Evolutionary conservation across 2,888 invertebrate genomes (phyloP).

Genomic region (Dorcus parallelipipedus): DNA sequence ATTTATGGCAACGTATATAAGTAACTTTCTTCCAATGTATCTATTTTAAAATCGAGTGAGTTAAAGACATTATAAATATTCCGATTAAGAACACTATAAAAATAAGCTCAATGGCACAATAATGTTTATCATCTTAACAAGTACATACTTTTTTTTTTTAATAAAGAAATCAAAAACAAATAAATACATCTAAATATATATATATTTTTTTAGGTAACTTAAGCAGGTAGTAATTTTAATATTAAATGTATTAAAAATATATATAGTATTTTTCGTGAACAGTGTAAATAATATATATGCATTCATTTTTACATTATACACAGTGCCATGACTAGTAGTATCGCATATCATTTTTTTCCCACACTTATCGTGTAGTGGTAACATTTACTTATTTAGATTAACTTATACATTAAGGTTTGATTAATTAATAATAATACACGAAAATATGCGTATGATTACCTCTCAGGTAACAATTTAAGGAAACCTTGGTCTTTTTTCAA

Average conservation of each 20-base stretch:
- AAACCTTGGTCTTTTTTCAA: too few species aligned
- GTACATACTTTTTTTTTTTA: background rate
- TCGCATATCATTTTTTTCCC: constrained; percentile 37
- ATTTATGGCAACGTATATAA: background rate
- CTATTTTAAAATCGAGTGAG: background rate
- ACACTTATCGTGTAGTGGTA: constrained; percentile 42
- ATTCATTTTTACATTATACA: constrained; percentile 35
- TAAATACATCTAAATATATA: constrained; percentile 3
- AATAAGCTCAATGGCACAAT: constrained; percentile 21
- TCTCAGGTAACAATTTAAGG: background rate
- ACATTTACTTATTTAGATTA: constrained; percentile 29
- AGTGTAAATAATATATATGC: constrained; percentile 40
- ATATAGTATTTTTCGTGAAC: constrained; percentile 32
- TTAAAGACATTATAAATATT: background rate
- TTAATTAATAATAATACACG: background rate
- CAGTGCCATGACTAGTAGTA: constrained; percentile 48
- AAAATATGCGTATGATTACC: background rate
- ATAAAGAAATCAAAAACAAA: constrained; percentile 1
- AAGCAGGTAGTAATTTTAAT: constrained; percentile 29
- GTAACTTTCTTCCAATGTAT: background rate
- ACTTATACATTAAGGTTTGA: constrained; percentile 15
- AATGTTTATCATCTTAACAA: constrained; percentile 10
- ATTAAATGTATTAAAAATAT: constrained; percentile 39
- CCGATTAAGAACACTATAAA: background rate
- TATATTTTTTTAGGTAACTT: constrained; percentile 27